Evolutionary conservation across 2,888 invertebrate species (phyloP).

Genomic region (Poecilus cupreus): DNA sequence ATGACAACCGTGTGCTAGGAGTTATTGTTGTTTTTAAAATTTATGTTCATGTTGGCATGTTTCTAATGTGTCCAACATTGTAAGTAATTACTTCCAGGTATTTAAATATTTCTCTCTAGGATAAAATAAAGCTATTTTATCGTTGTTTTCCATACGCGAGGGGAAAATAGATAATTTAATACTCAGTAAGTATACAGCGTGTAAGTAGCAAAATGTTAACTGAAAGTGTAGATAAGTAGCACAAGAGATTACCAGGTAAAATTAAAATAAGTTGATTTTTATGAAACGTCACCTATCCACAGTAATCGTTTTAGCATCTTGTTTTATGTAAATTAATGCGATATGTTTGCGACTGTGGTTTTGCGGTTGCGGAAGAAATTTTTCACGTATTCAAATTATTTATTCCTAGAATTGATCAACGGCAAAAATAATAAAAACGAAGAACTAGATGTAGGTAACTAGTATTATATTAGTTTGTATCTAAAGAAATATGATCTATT

Average conservation of each 20-base stretch:
- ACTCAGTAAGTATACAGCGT: neutral
- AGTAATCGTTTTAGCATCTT: slow-evolving; percentile 15
- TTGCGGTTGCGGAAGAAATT: neutral
- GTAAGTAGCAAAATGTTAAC: slow-evolving; percentile 18
- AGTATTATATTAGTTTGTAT: too few species aligned
- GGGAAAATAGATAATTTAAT: slow-evolving; percentile 30
- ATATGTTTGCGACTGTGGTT: neutral
- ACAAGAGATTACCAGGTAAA: slow-evolving; percentile 17
- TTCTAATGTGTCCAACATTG: neutral
- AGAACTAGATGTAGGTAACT: neutral
- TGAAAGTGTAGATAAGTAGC: slow-evolving; percentile 36
- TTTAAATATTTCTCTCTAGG: slow-evolving; percentile 5
- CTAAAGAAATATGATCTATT: too few species aligned
- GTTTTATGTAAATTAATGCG: slow-evolving; percentile 26
- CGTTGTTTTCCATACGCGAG: neutral
- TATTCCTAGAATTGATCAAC: neutral
- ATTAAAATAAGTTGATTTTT: slow-evolving; percentile 34
- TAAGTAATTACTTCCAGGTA: slow-evolving; percentile 3
- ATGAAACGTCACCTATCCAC: neutral
- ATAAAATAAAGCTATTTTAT: neutral
- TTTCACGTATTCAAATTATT: neutral
- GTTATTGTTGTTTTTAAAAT: too few species aligned
- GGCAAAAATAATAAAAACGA: neutral
- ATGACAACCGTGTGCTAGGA: too few species aligned
- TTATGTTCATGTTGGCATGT: neutral